phyloP scores from a whole-genome alignment of 2,888 invertebrate species.

The Cloeon dipterum region DNA sequence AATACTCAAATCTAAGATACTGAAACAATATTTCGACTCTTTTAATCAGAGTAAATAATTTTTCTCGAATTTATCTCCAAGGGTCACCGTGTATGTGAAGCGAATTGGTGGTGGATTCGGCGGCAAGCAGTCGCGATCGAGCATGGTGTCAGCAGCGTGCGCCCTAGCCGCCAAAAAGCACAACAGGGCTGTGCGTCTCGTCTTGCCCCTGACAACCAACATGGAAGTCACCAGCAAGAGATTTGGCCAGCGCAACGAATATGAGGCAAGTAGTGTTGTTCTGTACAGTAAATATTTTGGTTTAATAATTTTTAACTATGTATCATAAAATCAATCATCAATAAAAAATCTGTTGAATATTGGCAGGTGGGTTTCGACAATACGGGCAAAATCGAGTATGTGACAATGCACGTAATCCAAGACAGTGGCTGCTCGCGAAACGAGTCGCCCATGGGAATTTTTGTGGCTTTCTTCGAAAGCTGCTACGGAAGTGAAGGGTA shows the following conservation, averaged over 20 bases:
- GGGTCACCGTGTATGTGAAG: slow-evolving; percentile 13
- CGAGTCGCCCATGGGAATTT: slow-evolving; percentile 22
- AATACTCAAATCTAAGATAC: too few relatives aligned
- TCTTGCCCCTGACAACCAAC: slow-evolving; percentile 17
- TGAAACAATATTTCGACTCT: too few relatives aligned
- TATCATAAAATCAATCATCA: too few relatives aligned
- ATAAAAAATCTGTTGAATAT: too few relatives aligned
- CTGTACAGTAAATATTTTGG: too few relatives aligned
- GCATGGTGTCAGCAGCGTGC: slow-evolving; percentile 16
- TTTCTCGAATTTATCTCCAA: too few relatives aligned
- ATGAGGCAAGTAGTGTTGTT: slow-evolving; percentile 14
- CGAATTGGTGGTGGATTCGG: slow-evolving; percentile 20
- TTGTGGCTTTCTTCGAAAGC: slow-evolving; percentile 23
- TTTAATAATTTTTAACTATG: too few relatives aligned
- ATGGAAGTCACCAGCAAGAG: slow-evolving; percentile 16
- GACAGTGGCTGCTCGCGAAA: slow-evolving; percentile 24
- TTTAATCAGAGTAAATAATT: too few relatives aligned
- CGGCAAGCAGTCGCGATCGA: slow-evolving; percentile 14
- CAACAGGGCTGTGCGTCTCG: slow-evolving; percentile 17
- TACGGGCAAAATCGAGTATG: slow-evolving; percentile 38
- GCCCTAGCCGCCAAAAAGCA: slow-evolving; percentile 17
- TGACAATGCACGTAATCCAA: slow-evolving; percentile 25
- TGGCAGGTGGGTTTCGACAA: slow-evolving; percentile 24
- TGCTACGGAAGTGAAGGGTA: slow-evolving; percentile 28
- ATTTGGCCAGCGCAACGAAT: slow-evolving; percentile 11